Conservation (phyloP, 2,888 invertebrate genomes). For the Xestia xanthographa region DNA sequence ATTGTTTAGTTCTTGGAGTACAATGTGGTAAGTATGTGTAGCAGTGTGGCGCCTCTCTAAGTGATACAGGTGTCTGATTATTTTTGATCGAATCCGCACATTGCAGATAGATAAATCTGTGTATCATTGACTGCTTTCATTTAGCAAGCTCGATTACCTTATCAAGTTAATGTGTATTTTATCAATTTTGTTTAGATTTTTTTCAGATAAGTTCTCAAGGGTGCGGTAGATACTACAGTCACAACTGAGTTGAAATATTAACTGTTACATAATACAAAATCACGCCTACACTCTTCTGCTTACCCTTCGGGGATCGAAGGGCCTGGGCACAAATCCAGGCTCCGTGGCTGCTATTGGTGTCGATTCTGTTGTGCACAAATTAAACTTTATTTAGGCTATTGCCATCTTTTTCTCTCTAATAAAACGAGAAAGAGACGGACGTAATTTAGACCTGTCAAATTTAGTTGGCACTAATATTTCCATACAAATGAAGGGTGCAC, state of each 20-base stretch:
- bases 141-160: conserved; percentile 16
- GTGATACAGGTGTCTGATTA: not conserved
- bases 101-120: conserved; percentile 3
- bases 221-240: not conserved
- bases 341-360: too few relatives aligned
- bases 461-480: too few relatives aligned
- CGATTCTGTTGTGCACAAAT: too few relatives aligned
- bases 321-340: too few relatives aligned
- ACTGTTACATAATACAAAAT: too few relatives aligned
- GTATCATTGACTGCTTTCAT: conserved; percentile 10
- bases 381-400: too few relatives aligned
- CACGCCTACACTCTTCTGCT: too few relatives aligned
- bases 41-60: not conserved
- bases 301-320: too few relatives aligned
- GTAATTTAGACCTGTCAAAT: too few relatives aligned
- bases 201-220: conserved; percentile 3
- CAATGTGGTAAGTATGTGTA: not conserved
- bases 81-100: conserved; percentile 16
- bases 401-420: too few relatives aligned
- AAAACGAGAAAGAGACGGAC: too few relatives aligned
- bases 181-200: conserved; percentile 28
- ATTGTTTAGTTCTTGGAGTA: not conserved
- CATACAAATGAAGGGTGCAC: too few relatives aligned
- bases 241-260: not conserved
- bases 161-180: conserved; percentile 18